A percentile compares a stretch with the other conserved stretches of the same genome.
Evolutionary conservation across 2,888 invertebrate species (phyloP).

Genomic region (Chirona hameri): DNA sequence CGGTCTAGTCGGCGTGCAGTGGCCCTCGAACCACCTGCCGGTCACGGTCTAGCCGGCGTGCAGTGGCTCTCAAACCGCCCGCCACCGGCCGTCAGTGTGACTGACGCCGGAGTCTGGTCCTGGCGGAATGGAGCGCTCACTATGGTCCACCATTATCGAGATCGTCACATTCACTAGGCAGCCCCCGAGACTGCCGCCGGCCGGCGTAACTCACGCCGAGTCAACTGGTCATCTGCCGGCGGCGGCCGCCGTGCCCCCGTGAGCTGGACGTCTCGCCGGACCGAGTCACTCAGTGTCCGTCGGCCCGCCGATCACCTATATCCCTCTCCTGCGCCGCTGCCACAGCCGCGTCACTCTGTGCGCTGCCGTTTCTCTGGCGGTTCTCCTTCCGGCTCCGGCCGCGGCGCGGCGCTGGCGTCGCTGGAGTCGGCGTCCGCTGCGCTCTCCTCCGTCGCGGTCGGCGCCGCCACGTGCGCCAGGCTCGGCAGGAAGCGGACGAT

Average conservation of each 20-base stretch:
- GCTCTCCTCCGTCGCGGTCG: background rate
- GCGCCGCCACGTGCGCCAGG: background rate
- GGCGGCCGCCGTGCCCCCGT: background rate
- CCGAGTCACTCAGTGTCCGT: background rate
- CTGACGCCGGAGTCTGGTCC: too few species aligned
- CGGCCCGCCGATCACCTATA: background rate
- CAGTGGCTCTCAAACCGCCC: too few species aligned
- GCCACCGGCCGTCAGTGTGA: too few species aligned
- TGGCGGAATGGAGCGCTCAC: background rate
- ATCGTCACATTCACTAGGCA: background rate
- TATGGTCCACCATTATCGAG: background rate
- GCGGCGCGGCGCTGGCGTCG: background rate
- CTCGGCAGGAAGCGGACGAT: conserved; percentile 67
- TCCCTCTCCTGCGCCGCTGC: too few species aligned
- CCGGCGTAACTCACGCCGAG: too few species aligned
- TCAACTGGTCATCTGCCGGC: background rate
- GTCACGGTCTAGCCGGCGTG: too few species aligned
- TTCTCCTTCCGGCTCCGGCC: background rate
- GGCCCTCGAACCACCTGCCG: too few species aligned
- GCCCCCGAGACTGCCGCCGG: background rate
- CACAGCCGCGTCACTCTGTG: background rate
- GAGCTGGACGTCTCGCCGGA: background rate
- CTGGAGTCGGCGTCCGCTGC: background rate
- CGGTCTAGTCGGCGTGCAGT: too few species aligned
- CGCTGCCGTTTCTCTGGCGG: conserved; percentile 3